Evolutionary conservation across 1,140 invertebrate species (phyloP), one percentile per base, ranked within the genome.

Genomic region (Semibalanus balanoides): DNA sequence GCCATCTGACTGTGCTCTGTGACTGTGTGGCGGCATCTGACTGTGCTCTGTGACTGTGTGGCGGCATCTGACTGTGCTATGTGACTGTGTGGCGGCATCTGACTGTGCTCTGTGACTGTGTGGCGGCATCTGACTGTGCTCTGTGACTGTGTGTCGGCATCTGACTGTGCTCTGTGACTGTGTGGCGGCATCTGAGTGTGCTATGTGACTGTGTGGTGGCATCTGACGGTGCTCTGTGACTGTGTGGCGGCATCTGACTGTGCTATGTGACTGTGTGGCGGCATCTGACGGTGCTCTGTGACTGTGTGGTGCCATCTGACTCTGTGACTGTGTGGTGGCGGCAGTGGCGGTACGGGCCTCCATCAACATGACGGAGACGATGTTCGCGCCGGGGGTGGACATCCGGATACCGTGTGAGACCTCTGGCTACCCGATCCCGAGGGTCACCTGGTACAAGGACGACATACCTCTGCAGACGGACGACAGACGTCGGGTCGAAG

Each of bases 361-460:
- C 30, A 81, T 83, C 43, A 74, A 74, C 17, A 75, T 80, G 43
- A 80, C 82, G 27, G 76, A 74, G 31, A 80, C 80, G 5, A 77
- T 83, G 73, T 91, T 87, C 81, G 84, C 86, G 1, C 85, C 87
- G 73, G 91, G 90, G 73, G 86, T 87, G 71, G 88, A 90, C 77
- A 86, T 95, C 73, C 86, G 83, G 69, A 85, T 95, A 71, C 85
- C 85, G n/a, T 95, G 93, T 83, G 86, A 87, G 14, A 90, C 92
- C 22, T 88, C 90, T 74, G 93, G 93, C 3, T 90, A 90, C 83
- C 92, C 93, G 0, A 83, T 84, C 64, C 92, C 92, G 7, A 83
- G 85, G 76, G 89, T 93, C 0, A 84, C 86, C 69, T 95, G 93
- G 93, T 92, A 87, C 80, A 93, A 93, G 84, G 89, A 94, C 81